These are phyloP conservation scores for Chaetorhynchus papuensis DNA, from an alignment of 2,113 vertebrate genomes.

Conservation along the genomic window DNA sequence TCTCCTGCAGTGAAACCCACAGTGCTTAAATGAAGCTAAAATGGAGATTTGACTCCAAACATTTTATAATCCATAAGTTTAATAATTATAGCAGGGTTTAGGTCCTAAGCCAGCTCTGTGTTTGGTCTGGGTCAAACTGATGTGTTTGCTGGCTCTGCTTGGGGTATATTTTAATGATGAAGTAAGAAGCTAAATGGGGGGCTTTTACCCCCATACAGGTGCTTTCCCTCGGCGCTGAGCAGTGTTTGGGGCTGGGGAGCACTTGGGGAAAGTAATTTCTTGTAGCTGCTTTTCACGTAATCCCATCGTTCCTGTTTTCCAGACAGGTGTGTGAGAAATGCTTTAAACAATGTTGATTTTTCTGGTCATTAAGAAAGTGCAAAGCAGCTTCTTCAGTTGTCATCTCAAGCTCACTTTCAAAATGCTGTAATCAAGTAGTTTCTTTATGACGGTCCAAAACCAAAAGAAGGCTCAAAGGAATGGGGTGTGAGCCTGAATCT, in stretches of 20 bases:
- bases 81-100: background rate
- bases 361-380: background rate
- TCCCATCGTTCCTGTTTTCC: background rate
- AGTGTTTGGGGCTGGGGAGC: background rate
- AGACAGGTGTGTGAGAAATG: background rate
- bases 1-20: background rate
- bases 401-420: background rate
- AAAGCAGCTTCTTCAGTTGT: slow-evolving; percentile 5
- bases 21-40: background rate
- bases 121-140: background rate
- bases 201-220: accelerated
- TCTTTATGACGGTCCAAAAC: background rate
- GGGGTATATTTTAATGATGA: background rate
- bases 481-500: background rate
- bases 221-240: background rate
- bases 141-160: background rate
- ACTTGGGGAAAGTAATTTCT: background rate
- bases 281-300: background rate
- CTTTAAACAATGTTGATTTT: background rate
- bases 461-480: background rate
- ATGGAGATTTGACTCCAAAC: background rate
- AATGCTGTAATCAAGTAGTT: background rate
- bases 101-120: background rate
- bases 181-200: background rate
- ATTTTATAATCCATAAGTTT: background rate